A percentile compares a stretch with the other conserved stretches of the same genome.
Conservation (phyloP, 2,888 invertebrate genomes). For the Heliconius cydno region DNA sequence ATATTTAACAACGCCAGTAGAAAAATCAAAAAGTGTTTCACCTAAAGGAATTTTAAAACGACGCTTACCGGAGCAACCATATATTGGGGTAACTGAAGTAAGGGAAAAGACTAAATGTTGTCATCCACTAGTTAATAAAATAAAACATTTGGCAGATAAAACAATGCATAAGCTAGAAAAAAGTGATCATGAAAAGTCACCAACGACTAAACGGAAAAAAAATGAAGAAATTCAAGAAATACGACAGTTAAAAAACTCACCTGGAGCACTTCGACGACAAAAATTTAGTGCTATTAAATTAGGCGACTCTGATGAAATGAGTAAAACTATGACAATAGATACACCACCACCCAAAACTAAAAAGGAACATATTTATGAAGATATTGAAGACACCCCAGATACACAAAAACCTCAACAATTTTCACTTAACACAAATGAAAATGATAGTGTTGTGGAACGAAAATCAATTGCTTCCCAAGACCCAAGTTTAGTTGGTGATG, state of each 20-base stretch:
- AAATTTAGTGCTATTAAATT: conserved; percentile 79
- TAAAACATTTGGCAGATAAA: conserved; percentile 85
- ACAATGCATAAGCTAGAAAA: conserved; percentile 81
- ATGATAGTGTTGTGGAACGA: conserved; percentile 74
- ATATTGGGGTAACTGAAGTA: conserved; percentile 74
- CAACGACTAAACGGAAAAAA: conserved; percentile 73
- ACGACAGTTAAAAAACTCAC: conserved; percentile 84
- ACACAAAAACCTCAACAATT: conserved; percentile 77
- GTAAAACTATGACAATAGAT: conserved; percentile 73
- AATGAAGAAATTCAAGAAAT: conserved; percentile 84
- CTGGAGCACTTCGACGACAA: conserved; percentile 83
- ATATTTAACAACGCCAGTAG: conserved; percentile 63
- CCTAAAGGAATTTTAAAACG: conserved; percentile 83
- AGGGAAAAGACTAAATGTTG: conserved; percentile 82
- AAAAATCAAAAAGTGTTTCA: conserved; percentile 72
- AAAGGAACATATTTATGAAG: conserved; percentile 86
- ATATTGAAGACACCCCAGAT: conserved; percentile 79
- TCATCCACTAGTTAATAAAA: conserved; percentile 86
- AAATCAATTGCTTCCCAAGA: conserved; percentile 78
- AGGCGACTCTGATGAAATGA: conserved; percentile 80
- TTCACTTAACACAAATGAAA: conserved; percentile 72
- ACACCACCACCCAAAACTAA: conserved; percentile 78
- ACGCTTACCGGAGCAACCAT: conserved; percentile 71
- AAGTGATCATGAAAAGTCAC: conserved; percentile 72
- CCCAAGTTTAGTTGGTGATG: conserved; percentile 75